Base-by-base conservation (phyloP, 2,888 invertebrate species). In the Mesoligia furuncula region DNA sequence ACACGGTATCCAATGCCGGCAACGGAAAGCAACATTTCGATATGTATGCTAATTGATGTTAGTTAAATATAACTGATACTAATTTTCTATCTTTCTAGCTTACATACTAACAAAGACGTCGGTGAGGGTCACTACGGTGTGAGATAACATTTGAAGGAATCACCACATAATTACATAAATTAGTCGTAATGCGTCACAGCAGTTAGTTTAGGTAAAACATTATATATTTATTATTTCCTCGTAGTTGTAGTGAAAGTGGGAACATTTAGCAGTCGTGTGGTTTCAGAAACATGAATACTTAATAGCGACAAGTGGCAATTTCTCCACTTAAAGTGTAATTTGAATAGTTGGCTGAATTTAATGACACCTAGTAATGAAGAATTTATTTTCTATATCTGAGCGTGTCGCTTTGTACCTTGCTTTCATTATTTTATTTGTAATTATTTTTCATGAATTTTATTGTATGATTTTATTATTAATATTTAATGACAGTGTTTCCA, bases 91-190 rank as follows among this genome's bases (percentile, higher is more conserved):
- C 90, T 94, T 96, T 96, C 92, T 96, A 96, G 96, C 95, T 95
- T 96, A 90, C 93, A 89, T 94, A 96, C 96, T 96, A 96, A 96
- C 96, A 93, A 88, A 90, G 93, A 91, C 77, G 92, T 90, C 88
- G 95, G 94, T 95, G 93, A 94, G 87, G 95, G 95, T 93, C 91
- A 91, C 89, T 94, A 93, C 85, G 95, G 94, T 92, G 94, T 96
- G 94, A 96, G 96, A 96, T 96, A 96, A 95, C 96, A 96, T 93
- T 93, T 86, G 90, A 92, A 91, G 93, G 94, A 93, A 75, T 85
- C 90, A 82, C 81, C 88, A 85, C 88, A 91, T 90, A 90, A 91
- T 90, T 88, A 89, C 87, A 89, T 90, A 81, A 88, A 87, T 91
- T 92, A 93, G 89, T 91, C 88, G 79, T 90, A 89, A 89, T 73